Conservation (phyloP, 1,140 invertebrate genomes). For the Nasonia longicornis region DNA sequence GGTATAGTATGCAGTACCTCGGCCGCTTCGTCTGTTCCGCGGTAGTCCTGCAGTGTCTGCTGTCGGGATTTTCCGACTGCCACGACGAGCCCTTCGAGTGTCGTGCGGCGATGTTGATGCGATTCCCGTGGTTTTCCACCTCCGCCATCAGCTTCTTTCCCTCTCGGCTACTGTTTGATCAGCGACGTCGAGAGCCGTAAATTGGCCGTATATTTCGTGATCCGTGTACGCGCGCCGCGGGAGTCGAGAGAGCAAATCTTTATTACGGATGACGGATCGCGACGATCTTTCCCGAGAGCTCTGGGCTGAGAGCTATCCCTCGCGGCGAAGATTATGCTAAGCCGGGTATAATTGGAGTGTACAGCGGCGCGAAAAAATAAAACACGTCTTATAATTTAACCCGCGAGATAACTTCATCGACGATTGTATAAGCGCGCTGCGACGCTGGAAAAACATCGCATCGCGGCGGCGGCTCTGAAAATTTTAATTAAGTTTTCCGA, state of each 20-base stretch:
- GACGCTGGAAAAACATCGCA: not conserved
- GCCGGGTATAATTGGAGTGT: not conserved
- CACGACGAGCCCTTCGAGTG: no score
- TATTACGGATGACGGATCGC: constrained; percentile 30
- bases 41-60: no score
- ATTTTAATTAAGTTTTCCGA: constrained; percentile 39
- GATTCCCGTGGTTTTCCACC: no score
- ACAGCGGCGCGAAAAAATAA: no score
- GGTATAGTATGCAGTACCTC: not conserved
- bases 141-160: not conserved
- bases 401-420: no score
- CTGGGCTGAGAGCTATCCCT: no score
- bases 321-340: not conserved
- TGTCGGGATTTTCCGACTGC: no score
- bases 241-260: constrained; percentile 18
- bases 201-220: constrained; percentile 31
- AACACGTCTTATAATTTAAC: no score
- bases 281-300: constrained; percentile 9
- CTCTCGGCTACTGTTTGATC: no score
- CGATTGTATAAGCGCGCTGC: no score
- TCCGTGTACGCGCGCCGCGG: not conserved
- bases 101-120: no score
- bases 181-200: not conserved
- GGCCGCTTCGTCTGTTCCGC: not conserved
- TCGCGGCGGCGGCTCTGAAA: not conserved